Evolutionary conservation across 2,888 invertebrate species (phyloP).

Genomic region (Horisme vitalbata): DNA sequence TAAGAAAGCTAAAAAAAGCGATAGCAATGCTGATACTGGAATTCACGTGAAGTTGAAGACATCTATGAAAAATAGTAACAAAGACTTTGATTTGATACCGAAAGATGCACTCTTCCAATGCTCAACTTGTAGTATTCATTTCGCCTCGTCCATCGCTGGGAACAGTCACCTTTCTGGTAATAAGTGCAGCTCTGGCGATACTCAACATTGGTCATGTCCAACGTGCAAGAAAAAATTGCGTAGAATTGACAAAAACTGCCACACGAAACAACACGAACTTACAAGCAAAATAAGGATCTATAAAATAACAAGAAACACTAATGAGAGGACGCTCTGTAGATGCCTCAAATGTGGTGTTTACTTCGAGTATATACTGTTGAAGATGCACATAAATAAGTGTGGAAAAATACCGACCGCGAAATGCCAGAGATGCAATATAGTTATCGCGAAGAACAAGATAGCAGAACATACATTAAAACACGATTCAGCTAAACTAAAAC

Average conservation of each 20-base stretch:
- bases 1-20: slow-evolving; percentile 2
- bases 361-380: slow-evolving; percentile 43
- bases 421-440: slow-evolving; percentile 41
- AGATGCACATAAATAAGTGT: slow-evolving; percentile 37
- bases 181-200: neutral
- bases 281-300: slow-evolving; percentile 43
- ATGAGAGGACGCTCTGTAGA: slow-evolving; percentile 39
- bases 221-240: slow-evolving; percentile 43
- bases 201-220: neutral
- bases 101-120: slow-evolving; percentile 45
- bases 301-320: slow-evolving; percentile 30
- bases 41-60: neutral
- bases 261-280: slow-evolving; percentile 46
- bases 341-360: slow-evolving; percentile 47
- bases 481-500: slow-evolving; percentile 14
- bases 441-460: slow-evolving; percentile 4
- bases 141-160: slow-evolving; percentile 30
- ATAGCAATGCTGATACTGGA: neutral
- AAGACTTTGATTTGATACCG: slow-evolving; percentile 30
- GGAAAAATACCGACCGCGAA: neutral
- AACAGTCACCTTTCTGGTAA: too few species aligned
- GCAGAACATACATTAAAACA: slow-evolving; percentile 15
- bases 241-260: slow-evolving; percentile 33
- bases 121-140: slow-evolving; percentile 40
- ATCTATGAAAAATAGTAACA: neutral